phyloP scores from a whole-genome alignment of 2,888 invertebrate genomes.

The Scaptomyza parva region DNA sequence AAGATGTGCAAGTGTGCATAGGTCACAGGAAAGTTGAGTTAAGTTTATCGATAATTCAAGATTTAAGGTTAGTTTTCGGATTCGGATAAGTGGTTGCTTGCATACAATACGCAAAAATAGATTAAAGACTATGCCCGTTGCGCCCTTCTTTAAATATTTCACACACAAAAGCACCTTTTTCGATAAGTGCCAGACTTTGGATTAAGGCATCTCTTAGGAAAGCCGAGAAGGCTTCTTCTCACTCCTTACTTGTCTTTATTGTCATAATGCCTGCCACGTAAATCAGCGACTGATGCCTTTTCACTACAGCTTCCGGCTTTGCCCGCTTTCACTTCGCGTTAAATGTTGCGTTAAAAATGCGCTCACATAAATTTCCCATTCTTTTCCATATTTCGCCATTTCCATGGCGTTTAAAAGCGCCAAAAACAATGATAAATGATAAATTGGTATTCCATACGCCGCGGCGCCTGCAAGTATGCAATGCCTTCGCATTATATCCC shows the following conservation, averaged over 20 bases:
- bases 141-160: too few relatives aligned
- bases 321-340: constrained; percentile 45
- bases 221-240: background rate
- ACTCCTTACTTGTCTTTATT: constrained; percentile 16
- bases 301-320: background rate
- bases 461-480: constrained; percentile 37
- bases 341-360: constrained; percentile 84
- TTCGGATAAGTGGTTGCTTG: too few relatives aligned
- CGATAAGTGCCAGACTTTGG: background rate
- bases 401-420: constrained; percentile 7
- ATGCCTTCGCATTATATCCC: constrained; percentile 1
- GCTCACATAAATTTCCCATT: constrained; percentile 80
- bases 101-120: too few relatives aligned
- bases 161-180: background rate
- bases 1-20: too few relatives aligned
- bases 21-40: too few relatives aligned
- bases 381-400: constrained; percentile 7
- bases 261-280: constrained; percentile 48
- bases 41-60: background rate
- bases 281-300: constrained; percentile 38
- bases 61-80: too few relatives aligned
- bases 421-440: constrained; percentile 63
- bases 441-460: constrained; percentile 62
- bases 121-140: too few relatives aligned
- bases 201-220: background rate